Evolutionary conservation across 2,797 vertebrate species (phyloP), one percentile per base, ranked within the genome.

Genomic region (Morus bassanus): DNA sequence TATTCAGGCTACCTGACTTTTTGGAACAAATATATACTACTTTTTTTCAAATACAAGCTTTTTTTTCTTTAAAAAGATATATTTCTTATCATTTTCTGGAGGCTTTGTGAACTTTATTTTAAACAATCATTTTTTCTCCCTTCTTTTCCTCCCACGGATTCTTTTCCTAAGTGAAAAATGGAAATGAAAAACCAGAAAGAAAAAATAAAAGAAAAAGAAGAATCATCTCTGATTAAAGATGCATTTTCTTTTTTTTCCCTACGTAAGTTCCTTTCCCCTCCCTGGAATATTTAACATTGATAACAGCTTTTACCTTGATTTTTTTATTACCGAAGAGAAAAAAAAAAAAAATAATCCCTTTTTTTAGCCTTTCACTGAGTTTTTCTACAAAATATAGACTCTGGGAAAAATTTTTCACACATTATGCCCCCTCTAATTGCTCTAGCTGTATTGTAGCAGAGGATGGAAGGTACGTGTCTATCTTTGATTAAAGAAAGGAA

Each of bases 401-500:
- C 35, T 43, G 12, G 18, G 9, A 48, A 89, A 94, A 93, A 43
- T 51, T 78, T 69, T 94, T 85, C 54, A 51, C 22, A 85, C 31
- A 48, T 88, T 83, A 68, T 35, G 11, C 18, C 21, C 24, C 27
- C 41, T 93, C 43, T 91, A 77, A 88, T 94, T 91, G 39, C 82
- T 94, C 60, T 4, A 64, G 33, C 5, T 68, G 21, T 65, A 72
- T 76, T 74, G 54, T 57, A 80, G 67, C 35, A 83, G 56, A 86
- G 70, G 59, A 46, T 43, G 37, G 67, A 91, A 63, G 18, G 31
- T 45, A 21, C 2, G 16, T 85, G 53, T 31, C 77, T 79, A 22
- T 54, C 57, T 95, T 91, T 88, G 88, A 83, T 69, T 50, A 84
- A 95, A 76, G 41, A 68, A 96, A 70, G 19, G 35, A 60, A 88